Evolutionary conservation across 1,140 invertebrate genomes (phyloP).

Genomic region (Globodera rostochiensis): DNA sequence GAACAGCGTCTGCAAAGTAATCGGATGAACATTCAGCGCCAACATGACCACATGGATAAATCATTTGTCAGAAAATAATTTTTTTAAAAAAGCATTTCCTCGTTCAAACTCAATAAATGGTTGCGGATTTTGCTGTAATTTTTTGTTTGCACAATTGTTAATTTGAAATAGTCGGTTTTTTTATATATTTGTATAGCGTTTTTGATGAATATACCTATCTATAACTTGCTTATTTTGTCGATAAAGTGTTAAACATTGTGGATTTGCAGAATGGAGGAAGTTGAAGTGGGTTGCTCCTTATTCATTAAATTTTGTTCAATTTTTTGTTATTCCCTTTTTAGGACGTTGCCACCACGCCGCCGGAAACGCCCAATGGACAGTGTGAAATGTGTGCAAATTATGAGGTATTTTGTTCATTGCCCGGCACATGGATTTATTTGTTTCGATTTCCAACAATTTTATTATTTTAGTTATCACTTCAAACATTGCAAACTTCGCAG

Average conservation of each 20-base stretch:
- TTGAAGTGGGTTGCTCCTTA: neutral
- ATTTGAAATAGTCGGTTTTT: neutral
- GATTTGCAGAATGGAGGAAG: neutral
- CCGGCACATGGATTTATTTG: neutral
- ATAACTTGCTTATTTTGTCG: conserved; percentile 1
- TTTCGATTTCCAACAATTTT: neutral
- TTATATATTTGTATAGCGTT: neutral
- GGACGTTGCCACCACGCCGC: neutral
- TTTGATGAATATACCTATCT: neutral
- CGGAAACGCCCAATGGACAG: neutral
- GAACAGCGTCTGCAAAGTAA: conserved; percentile 26
- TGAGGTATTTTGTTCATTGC: neutral
- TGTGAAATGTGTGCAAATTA: conserved; percentile 35
- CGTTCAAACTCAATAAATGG: no score
- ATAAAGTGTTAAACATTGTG: neutral
- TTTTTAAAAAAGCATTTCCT: neutral
- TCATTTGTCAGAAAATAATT: conserved; percentile 16
- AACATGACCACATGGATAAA: conserved; percentile 25
- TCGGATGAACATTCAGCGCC: conserved; percentile 24
- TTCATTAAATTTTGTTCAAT: neutral
- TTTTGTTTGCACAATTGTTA: neutral
- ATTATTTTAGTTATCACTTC: conserved; percentile 3
- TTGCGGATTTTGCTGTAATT: no score
- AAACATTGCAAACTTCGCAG: conserved; percentile 21
- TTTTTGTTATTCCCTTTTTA: neutral